Evolutionary conservation across 2,113 vertebrate genomes (phyloP).

Genomic region (Varanus komodoensis): DNA sequence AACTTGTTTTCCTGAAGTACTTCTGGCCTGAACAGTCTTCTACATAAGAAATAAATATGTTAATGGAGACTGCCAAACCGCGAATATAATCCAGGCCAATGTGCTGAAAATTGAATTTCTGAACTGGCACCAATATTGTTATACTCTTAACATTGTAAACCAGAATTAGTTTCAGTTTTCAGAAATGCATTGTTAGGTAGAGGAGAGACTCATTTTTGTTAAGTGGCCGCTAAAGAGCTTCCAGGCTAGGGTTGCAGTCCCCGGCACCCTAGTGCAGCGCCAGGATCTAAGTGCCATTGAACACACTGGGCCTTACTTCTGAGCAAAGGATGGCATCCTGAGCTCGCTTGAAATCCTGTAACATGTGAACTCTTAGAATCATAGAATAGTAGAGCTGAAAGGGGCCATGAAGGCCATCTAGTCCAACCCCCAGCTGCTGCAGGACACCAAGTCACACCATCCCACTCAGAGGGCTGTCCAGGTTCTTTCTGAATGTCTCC

Average conservation of each 20-base stretch:
- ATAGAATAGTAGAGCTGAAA: no score
- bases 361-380: no score
- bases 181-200: not conserved
- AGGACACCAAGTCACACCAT: no score
- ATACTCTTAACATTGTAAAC: not conserved
- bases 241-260: not conserved
- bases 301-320: no score
- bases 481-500: no score
- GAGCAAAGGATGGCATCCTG: no score
- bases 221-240: not conserved
- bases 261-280: no score
- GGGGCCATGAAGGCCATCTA: no score
- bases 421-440: no score
- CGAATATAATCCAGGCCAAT: not conserved
- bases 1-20: not conserved
- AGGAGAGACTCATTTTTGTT: not conserved
- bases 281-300: no score
- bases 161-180: conserved; percentile 3
- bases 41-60: not conserved
- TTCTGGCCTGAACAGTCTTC: not conserved
- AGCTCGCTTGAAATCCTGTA: not conserved
- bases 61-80: not conserved
- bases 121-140: not conserved
- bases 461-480: no score
- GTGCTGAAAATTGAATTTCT: not conserved